These are phyloP conservation scores for Octonoba sinensis DNA, from an alignment of 2,888 invertebrate species.

Conservation along the genomic window DNA sequence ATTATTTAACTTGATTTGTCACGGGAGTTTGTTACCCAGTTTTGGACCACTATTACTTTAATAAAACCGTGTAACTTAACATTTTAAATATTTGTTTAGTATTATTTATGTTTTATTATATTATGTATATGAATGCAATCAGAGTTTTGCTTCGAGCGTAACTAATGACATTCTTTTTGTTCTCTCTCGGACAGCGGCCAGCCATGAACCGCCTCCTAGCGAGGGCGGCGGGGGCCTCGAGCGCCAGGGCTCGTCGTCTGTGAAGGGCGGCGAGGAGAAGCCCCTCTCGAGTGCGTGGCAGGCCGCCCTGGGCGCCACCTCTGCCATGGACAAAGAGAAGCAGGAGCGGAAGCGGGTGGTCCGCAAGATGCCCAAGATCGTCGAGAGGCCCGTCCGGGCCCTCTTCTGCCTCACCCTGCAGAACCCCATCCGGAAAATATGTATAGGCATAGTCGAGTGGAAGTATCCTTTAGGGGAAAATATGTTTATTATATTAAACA, in stretches of 20 bases:
- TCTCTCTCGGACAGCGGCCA: constrained; percentile 26
- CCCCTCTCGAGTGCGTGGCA: constrained; percentile 74
- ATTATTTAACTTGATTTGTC: no score
- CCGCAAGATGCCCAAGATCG: constrained; percentile 75
- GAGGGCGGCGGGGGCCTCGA: constrained; percentile 24
- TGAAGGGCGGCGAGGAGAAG: constrained; percentile 65
- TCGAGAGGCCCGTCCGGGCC: constrained; percentile 91
- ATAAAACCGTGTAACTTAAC: no score
- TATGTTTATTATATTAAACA: not conserved
- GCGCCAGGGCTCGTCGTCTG: constrained; percentile 13
- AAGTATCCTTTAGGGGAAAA: constrained; percentile 91
- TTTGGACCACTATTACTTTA: no score
- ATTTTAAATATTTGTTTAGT: no score
- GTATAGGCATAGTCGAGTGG: constrained; percentile 98
- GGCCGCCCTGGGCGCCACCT: constrained; percentile 73
- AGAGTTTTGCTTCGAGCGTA: no score
- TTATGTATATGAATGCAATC: no score
- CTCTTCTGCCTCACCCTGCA: constrained; percentile 94
- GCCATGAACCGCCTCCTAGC: constrained; percentile 11
- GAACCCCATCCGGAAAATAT: constrained; percentile 94
- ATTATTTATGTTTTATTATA: no score
- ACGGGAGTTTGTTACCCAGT: no score
- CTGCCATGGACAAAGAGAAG: constrained; percentile 71
- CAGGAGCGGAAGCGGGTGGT: constrained; percentile 72
- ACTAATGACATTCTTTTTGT: no score